These are phyloP conservation scores for Machimus atricapillus DNA, from an alignment of 2,888 invertebrate species.

Conservation along the genomic window DNA sequence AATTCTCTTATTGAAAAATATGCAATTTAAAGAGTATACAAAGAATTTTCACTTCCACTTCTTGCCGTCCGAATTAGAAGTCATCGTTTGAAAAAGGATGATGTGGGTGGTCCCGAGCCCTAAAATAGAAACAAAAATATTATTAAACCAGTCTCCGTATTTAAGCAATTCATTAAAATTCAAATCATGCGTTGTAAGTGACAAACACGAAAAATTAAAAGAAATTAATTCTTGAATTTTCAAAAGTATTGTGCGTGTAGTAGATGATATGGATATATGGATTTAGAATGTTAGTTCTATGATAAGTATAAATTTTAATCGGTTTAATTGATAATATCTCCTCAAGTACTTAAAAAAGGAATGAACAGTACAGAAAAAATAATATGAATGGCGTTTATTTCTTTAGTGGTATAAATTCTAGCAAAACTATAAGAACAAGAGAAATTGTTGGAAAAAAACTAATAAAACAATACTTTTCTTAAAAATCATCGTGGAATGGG, in stretches of 20 bases:
- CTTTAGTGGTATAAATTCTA: background rate
- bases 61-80: conserved; percentile 58
- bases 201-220: background rate
- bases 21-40: background rate
- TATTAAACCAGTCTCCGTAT: background rate
- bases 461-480: conserved; percentile 43
- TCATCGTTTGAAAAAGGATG: conserved; percentile 71
- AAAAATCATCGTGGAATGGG: conserved; percentile 64
- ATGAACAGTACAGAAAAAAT: background rate
- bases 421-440: background rate
- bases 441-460: background rate
- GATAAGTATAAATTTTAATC: too few species aligned
- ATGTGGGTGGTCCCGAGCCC: conserved; percentile 66
- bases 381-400: too few species aligned
- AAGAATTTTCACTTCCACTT: background rate
- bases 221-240: too few species aligned
- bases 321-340: too few species aligned
- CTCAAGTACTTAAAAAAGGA: background rate
- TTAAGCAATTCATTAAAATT: background rate
- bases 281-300: too few species aligned
- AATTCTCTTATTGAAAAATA: background rate
- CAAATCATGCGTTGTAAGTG: background rate
- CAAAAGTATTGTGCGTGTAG: too few species aligned
- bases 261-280: too few species aligned
- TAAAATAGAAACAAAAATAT: conserved; percentile 52